Evolutionary conservation across 1,140 invertebrate species (phyloP).

Genomic region (Conopomorpha cramerella): DNA sequence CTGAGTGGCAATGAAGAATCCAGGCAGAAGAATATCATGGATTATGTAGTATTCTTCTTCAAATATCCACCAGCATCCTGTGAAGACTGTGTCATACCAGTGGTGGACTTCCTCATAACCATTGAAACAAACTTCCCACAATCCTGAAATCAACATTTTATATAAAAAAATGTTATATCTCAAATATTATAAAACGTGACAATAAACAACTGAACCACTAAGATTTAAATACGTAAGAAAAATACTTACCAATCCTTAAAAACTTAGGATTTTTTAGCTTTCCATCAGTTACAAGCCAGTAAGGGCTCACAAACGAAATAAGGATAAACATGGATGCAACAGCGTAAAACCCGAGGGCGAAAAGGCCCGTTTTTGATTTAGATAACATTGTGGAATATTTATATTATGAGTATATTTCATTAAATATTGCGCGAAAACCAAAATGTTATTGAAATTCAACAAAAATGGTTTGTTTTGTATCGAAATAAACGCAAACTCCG

Average conservation of each 20-base stretch:
- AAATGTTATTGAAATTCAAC: too few species aligned
- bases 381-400: slow-evolving; percentile 6
- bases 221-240: slow-evolving; percentile 2
- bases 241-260: slow-evolving; percentile 73
- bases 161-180: not conserved
- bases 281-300: slow-evolving; percentile 90
- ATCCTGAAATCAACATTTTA: slow-evolving; percentile 64
- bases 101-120: slow-evolving; percentile 81
- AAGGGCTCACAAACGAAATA: slow-evolving; percentile 88
- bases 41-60: slow-evolving; percentile 93
- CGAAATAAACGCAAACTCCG: too few species aligned
- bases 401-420: too few species aligned
- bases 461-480: too few species aligned
- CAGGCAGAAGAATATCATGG: slow-evolving; percentile 78
- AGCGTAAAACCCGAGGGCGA: slow-evolving; percentile 69
- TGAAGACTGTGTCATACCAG: slow-evolving; percentile 75
- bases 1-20: slow-evolving; percentile 92
- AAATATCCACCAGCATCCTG: slow-evolving; percentile 90
- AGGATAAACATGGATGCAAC: slow-evolving; percentile 77
- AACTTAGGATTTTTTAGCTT: slow-evolving; percentile 79
- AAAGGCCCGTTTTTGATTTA: slow-evolving; percentile 68
- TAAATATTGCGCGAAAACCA: too few species aligned
- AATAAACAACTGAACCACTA: not conserved
- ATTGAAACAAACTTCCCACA: slow-evolving; percentile 93
- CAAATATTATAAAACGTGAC: not conserved